These are phyloP conservation scores for Ctena decussata DNA, from an alignment of 2,888 invertebrate species.

Conservation along the genomic window DNA sequence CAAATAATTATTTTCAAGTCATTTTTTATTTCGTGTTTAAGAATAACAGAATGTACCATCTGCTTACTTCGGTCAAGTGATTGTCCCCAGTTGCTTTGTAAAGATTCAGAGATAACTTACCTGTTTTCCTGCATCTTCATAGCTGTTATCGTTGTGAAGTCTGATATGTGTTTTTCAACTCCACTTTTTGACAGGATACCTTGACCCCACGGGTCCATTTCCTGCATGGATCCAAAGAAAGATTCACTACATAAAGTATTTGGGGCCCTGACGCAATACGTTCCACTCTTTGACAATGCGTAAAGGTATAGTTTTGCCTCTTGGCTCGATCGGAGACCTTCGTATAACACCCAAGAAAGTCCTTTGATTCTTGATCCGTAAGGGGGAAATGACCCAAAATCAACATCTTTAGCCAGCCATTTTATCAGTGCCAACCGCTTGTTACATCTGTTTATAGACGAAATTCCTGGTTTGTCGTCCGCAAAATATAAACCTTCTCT, in stretches of 20 bases:
- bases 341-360: not conserved
- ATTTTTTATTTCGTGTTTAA: too few relatives aligned
- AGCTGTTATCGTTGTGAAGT: not conserved
- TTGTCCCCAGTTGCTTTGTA: too few relatives aligned
- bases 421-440: not conserved
- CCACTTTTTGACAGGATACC: too few relatives aligned
- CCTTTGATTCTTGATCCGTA: not conserved
- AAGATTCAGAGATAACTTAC: too few relatives aligned
- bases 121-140: not conserved
- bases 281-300: not conserved
- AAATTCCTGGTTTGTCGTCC: slow-evolving; percentile 30
- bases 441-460: not conserved
- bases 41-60: too few relatives aligned
- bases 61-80: too few relatives aligned
- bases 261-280: not conserved
- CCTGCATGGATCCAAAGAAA: not conserved
- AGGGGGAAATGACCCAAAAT: not conserved
- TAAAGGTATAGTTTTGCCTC: not conserved
- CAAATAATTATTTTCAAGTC: too few relatives aligned
- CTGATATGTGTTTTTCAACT: too few relatives aligned
- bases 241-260: not conserved
- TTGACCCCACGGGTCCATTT: not conserved
- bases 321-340: not conserved
- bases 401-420: not conserved
- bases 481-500: slow-evolving; percentile 24